A percentile compares a stretch with the other conserved stretches of the same genome.
phyloP scores from a whole-genome alignment of 1,140 invertebrate species.

The Phthorimaea operculella region DNA sequence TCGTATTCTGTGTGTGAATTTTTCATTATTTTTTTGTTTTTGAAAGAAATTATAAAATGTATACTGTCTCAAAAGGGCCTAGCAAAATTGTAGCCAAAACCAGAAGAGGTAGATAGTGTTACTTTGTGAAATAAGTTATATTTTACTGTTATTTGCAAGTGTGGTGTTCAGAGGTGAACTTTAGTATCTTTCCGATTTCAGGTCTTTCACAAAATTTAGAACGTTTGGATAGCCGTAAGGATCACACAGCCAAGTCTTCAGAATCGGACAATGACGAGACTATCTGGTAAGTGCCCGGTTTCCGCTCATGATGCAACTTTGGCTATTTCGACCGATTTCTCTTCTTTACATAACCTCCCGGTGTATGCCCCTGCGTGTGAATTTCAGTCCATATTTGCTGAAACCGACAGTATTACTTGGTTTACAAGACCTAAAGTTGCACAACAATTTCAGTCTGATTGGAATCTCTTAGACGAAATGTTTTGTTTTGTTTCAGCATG shows the following conservation, averaged over 20 bases:
- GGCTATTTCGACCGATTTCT: slow-evolving; percentile 31
- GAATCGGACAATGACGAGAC: slow-evolving; percentile 70
- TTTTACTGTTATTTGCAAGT: not conserved
- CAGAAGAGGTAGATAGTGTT: slow-evolving; percentile 72
- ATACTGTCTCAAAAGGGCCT: slow-evolving; percentile 85
- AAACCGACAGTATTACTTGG: not conserved
- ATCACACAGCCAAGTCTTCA: slow-evolving; percentile 70
- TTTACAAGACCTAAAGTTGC: not conserved
- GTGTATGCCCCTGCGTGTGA: slow-evolving; percentile 19
- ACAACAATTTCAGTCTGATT: not conserved
- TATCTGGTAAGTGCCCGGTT: slow-evolving; percentile 63
- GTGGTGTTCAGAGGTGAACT: slow-evolving; percentile 1
- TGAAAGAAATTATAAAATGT: slow-evolving; percentile 72
- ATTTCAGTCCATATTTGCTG: not conserved
- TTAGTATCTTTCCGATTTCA: slow-evolving; percentile 45
- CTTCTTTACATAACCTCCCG: slow-evolving; percentile 64
- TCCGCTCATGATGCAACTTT: slow-evolving; percentile 34
- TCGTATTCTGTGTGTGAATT: slow-evolving; percentile 32
- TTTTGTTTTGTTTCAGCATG: slow-evolving; percentile 64
- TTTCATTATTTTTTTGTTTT: slow-evolving; percentile 46
- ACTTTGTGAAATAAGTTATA: not conserved
- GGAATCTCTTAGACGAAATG: not conserved
- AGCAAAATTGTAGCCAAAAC: slow-evolving; percentile 89
- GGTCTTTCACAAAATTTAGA: slow-evolving; percentile 76
- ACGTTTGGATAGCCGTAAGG: slow-evolving; percentile 74